Evolutionary conservation across 2,797 vertebrate genomes (phyloP), one percentile per base, ranked within the genome.

Genomic region (Propithecus perrieri): DNA sequence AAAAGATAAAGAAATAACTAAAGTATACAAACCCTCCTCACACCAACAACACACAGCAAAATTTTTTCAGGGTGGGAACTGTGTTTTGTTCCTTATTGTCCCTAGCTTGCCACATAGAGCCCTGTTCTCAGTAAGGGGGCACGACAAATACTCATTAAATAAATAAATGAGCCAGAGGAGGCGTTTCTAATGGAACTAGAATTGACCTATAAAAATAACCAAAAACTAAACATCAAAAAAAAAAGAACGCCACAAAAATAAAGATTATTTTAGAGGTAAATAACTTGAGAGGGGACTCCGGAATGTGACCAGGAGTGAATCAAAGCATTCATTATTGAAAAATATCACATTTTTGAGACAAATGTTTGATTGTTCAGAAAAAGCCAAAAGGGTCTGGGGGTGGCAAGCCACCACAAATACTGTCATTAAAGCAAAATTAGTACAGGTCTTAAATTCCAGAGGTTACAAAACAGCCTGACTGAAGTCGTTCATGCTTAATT

Each of bases 401-500:
- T 59, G 75, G 71, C 35, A 63, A 65, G 53, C 35, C 71, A 75
- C n/a, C 69, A 75, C 22, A 83, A 91, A 94, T 76, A 15, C n/a
- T 20, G 35, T 89, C 80, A 69, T 92, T 93, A 88, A 75, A 48
- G 46, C 61, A 92, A 72, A 96, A 95, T 95, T 46, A 95, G 65
- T 43, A 26, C 33, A 35, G 65, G 13, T 83, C 41, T 91, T 88
- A 69, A 85, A 80, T 93, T 94, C 96, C 83, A 69, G 78, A 93
- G 81, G 57, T 91, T 91, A 81, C 69, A 53, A 76, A 94, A 88
- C 59, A 92, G 59, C 71, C 92, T 35, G 43, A 48, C 84, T 96
- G 93, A 83, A 85, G 95, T 96, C 95, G 95, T 43, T 28, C 35
- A 1, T 91, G 92, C 95, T 71, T 92, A 75, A 94, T 97, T 92